These are phyloP conservation scores for Zootoca vivipara DNA, from an alignment of 2,113 vertebrate species.

Conservation along the genomic window DNA sequence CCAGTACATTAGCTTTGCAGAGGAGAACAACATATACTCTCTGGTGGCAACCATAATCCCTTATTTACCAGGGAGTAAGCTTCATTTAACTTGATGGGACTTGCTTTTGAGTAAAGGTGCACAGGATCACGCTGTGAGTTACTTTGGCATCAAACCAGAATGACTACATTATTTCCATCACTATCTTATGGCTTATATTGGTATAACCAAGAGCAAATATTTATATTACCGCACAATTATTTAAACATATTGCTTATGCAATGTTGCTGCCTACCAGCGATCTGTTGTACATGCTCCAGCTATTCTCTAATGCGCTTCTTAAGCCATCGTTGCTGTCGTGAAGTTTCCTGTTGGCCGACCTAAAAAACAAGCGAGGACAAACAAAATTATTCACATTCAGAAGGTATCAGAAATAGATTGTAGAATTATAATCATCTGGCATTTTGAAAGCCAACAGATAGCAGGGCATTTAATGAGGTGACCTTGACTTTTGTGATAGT, in stretches of 20 bases:
- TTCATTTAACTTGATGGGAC: no score
- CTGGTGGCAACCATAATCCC: not conserved
- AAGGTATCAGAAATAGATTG: not conserved
- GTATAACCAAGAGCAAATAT: not conserved
- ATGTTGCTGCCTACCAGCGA: conserved; percentile 73
- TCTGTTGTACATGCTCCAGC: conserved; percentile 80
- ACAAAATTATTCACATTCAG: not conserved
- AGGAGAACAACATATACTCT: not conserved
- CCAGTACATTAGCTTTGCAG: not conserved
- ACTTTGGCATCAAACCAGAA: not conserved
- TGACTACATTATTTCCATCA: not conserved
- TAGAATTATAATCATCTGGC: not conserved
- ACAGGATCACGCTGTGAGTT: not conserved
- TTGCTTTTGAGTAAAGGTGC: not conserved
- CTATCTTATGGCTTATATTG: not conserved
- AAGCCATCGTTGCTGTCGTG: conserved; percentile 89
- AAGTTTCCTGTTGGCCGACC: conserved; percentile 87
- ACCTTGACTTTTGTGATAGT: not conserved
- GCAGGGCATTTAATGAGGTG: accelerated
- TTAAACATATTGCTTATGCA: conserved; percentile 8
- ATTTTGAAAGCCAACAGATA: not conserved
- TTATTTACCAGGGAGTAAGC: not conserved
- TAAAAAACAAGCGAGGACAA: conserved; percentile 54
- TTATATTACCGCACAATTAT: not conserved
- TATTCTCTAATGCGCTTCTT: conserved; percentile 82